Evolutionary conservation across 1,140 invertebrate species (phyloP).

Genomic region (Copidosoma floridanum): DNA sequence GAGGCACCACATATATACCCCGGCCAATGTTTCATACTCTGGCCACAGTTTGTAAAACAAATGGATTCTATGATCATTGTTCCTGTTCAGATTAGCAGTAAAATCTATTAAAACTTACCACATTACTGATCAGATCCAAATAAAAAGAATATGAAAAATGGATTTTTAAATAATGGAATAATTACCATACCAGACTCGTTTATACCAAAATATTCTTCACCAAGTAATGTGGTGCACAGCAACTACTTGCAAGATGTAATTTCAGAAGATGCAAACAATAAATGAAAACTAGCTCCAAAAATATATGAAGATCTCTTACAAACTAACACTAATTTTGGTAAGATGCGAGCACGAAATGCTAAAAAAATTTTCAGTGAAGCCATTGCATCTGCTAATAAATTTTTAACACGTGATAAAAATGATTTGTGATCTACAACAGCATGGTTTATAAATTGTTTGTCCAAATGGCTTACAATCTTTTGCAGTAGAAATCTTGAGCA

Average conservation of each 20-base stretch:
- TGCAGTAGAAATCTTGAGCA: neutral
- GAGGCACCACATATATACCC: no score
- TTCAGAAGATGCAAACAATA: neutral
- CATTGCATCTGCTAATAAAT: neutral
- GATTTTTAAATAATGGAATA: neutral
- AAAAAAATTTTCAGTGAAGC: neutral
- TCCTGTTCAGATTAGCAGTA: no score
- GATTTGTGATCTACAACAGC: neutral
- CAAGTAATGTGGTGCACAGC: neutral
- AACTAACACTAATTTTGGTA: neutral
- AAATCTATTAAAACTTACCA: no score
- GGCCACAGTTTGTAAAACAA: no score
- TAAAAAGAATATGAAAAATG: neutral
- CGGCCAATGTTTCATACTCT: no score
- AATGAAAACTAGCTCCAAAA: neutral
- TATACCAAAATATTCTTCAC: neutral
- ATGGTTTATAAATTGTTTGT: neutral
- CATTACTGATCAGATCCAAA: no score
- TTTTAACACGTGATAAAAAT: neutral
- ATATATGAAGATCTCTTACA: neutral
- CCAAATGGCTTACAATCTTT: neutral
- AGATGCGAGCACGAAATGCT: neutral
- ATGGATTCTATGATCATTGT: no score
- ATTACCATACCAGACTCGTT: neutral
- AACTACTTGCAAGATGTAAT: neutral